Percentiles rank a stretch among this genome's conserved stretches.
These are phyloP conservation scores for Apteryx owenii DNA, from an alignment of 2,113 vertebrate genomes.

Conservation along the genomic window DNA sequence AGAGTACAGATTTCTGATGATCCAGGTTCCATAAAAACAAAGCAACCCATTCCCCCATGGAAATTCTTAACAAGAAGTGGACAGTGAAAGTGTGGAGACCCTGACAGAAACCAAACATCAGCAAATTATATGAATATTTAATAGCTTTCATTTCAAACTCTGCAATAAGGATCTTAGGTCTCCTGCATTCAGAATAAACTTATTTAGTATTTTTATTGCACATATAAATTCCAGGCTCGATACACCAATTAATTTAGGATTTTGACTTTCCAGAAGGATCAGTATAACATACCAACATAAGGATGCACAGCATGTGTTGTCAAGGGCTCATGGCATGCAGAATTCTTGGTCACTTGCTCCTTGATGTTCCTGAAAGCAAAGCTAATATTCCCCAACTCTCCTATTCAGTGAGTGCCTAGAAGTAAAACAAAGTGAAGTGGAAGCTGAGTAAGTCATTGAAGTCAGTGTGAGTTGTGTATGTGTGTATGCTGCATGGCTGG, in stretches of 20 bases:
- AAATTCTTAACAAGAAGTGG: neutral
- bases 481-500: neutral
- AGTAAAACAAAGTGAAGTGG: neutral
- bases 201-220: neutral
- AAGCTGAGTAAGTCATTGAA: neutral
- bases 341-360: neutral
- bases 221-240: neutral
- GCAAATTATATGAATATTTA: neutral
- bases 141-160: neutral
- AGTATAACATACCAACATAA: neutral
- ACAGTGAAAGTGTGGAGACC: neutral
- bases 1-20: neutral
- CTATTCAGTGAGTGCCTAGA: neutral
- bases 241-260: neutral
- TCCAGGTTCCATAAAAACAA: neutral
- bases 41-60: rapidly evolving
- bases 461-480: neutral
- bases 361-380: neutral
- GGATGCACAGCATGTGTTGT: rapidly evolving
- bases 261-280: neutral
- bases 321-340: neutral
- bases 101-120: neutral
- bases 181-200: neutral
- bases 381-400: neutral
- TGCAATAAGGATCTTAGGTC: neutral